Percentiles rank a stretch among this genome's conserved stretches.
These are phyloP conservation scores for Hypomecis punctinalis DNA, from an alignment of 2,888 invertebrate species.

Conservation along the genomic window DNA sequence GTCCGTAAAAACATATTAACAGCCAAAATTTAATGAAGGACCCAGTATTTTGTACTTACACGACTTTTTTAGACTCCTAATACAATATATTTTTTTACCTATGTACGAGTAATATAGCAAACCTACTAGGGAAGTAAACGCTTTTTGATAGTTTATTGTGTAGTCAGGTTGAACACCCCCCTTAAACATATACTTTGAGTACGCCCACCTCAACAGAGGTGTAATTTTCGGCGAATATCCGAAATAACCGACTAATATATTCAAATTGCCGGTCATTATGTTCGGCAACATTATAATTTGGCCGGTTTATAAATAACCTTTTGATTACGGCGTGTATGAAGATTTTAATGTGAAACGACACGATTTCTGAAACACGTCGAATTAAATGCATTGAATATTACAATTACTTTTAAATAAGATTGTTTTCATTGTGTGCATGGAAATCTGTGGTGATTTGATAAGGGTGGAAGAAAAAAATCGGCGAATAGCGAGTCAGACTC, in stretches of 20 bases:
- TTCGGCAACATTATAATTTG: conserved; percentile 51
- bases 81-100: no score
- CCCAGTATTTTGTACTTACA: no score
- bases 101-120: no score
- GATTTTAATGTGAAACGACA: conserved; percentile 43
- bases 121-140: no score
- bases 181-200: neutral
- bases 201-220: conserved; percentile 18
- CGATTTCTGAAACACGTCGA: conserved; percentile 22
- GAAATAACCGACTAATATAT: conserved; percentile 52
- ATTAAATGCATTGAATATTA: neutral
- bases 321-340: conserved; percentile 41
- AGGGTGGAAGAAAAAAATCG: no score
- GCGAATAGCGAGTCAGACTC: no score
- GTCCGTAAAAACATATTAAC: no score
- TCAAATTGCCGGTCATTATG: conserved; percentile 55
- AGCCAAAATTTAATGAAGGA: no score
- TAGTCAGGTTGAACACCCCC: neutral
- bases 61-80: no score
- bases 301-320: conserved; percentile 48
- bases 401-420: neutral
- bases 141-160: no score
- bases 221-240: conserved; percentile 51
- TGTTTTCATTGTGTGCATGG: neutral
- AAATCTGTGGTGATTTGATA: no score